Conservation (phyloP, 2,113 vertebrate species). For the Puffinus mauretanicus region DNA sequence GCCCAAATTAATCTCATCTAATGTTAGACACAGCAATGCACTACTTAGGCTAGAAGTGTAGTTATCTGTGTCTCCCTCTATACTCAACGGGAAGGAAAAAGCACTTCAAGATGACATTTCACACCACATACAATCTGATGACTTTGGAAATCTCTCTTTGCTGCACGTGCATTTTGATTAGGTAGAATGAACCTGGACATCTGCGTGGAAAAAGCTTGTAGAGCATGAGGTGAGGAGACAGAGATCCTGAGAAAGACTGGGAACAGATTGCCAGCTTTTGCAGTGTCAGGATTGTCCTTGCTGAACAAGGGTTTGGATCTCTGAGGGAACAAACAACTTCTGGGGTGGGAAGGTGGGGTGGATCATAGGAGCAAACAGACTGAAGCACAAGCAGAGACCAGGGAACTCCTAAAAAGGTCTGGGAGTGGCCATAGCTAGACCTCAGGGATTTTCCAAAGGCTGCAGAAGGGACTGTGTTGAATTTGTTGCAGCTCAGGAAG, state of each 20-base stretch:
- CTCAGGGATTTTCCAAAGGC: neutral
- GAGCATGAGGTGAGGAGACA: neutral
- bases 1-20: neutral
- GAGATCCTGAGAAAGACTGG: neutral
- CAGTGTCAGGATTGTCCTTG: neutral
- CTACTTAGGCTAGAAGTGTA: neutral
- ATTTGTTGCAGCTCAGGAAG: neutral
- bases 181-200: neutral
- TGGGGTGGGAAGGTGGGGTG: neutral
- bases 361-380: neutral
- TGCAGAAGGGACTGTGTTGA: neutral
- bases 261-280: neutral
- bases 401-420: neutral
- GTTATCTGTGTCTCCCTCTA: neutral
- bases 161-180: neutral
- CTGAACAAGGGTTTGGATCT: neutral
- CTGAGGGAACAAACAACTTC: neutral
- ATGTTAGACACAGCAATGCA: neutral
- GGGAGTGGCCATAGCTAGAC: neutral
- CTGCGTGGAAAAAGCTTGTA: neutral
- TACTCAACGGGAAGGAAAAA: neutral
- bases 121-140: accelerated
- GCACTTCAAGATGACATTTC: neutral
- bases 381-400: neutral
- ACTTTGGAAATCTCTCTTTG: neutral